Evolutionary conservation across 2,113 vertebrate genomes (phyloP), one percentile per base, ranked within the genome.

Genomic region (Alethe diademata): DNA sequence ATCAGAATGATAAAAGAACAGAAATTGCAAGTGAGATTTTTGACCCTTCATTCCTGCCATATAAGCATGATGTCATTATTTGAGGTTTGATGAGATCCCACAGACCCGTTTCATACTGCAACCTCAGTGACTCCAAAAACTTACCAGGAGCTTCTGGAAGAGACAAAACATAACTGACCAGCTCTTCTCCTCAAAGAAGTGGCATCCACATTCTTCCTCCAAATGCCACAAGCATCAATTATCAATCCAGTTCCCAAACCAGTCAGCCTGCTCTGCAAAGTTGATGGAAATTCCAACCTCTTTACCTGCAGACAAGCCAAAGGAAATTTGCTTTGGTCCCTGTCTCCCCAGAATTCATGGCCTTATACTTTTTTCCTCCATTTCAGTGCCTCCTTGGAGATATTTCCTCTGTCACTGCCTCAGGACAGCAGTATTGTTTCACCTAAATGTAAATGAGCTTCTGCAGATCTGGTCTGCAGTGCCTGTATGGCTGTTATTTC

Each of bases 21-120:
- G 11, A 53, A 66, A 6, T 23, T 24, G 20, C 22, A 69, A 43
- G 11, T 0, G 1, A 78, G 28, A 36, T 53, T 56, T 94, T 79
- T 88, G 26, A 14, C 16, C 26, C 11, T 72, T 54, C 40, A 29
- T 3, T 76, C 38, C 50, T 9, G 1, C 4, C 17, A 24, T 2
- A 19, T 31, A 47, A 36, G 16, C 19, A 45, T 2, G 9, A 65
- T 0, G 1, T 14, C 1, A 0, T 48, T 20, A 65, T 17, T 35
- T 80, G 36, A 17, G 26, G 17, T 2, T 5, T 6, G 7, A 43
- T 60, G 58, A 23, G 28, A 72, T 64, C 9, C 23, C 23, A 64
- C 3, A 43, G 22, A 33, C 25, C n/a, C 62, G 15, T 54, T 51
- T 58, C 0, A 1, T 36, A 29, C 25, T 42, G 31, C 33, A 54